Evolutionary conservation across 2,797 vertebrate genomes (phyloP), one percentile per base, ranked within the genome.

Genomic region (Pangasius djambal): DNA sequence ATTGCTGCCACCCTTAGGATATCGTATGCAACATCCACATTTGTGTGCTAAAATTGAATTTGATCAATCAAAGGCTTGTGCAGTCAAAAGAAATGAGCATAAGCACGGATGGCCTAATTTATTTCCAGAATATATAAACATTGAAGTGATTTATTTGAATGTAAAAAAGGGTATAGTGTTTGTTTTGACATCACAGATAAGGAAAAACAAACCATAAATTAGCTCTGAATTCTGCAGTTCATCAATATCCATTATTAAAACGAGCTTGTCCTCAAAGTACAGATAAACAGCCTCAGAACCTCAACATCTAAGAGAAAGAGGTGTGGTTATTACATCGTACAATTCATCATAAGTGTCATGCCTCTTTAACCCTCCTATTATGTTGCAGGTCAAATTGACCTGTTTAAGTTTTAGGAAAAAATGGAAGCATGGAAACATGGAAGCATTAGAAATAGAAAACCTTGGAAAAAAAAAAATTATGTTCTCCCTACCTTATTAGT

Each of bases 121-220:
- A 78, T 86, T 89, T 65, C 7, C 48, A 83, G 82, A 93, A 75
- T 91, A 91, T 92, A 93, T 91, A 93, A 94, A 93, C 93, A 93
- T 94, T 91, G 94, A 93, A 94, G 95, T 93, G 92, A 92, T 96
- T 96, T 96, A 96, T 95, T 96, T 91, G 89, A 93, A 93, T 93
- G 92, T 95, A 92, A 92, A 94, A 93, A 90, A 77, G 88, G 84
- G 87, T 50, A 93, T 93, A 93, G 92, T 92, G 92, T 91, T 70
- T 94, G 91, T 94, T 94, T 89, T 91, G 92, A 92, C 91, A 93
- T 93, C 91, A 92, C 87, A 93, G 86, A 90, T 85, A 91, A 92
- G 92, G 88, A 83, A 44, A 92, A 94, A 93, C 86, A 93, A 93
- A 85, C 90, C 88, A 75, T 74, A n/a, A 74, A 88, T 92, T 92